Evolutionary conservation across 2,113 vertebrate genomes (phyloP), one percentile per base, ranked within the genome.

Genomic region (Paratilapia polleni): DNA sequence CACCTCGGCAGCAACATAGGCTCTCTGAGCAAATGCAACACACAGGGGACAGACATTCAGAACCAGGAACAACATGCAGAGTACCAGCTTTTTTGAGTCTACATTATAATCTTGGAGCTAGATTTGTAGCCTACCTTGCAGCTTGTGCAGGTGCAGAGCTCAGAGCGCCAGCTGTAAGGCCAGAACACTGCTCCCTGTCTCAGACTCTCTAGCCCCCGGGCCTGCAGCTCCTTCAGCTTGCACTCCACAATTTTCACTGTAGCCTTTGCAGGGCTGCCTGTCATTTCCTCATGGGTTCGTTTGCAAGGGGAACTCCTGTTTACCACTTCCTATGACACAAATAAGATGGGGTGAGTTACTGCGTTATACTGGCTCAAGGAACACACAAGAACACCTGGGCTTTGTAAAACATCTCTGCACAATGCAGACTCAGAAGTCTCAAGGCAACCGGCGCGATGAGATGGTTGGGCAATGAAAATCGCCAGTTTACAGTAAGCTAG

Each of bases 151-250:
- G 96, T 96, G 89, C 98, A 99, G 10, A 99, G 88, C 88, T 97
- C 94, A 78, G 95, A 94, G n/a, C 98, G 96, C 98, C 98, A 99
- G 87, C 94, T 95, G 1, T 91, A 95, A 1, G 98, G 97, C 98
- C 98, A 99, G 87, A 97, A 99, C 83, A 97, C 97, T 1, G 97
- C 97, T 54, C 94, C 94, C 28, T 94, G 93, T 59, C 92, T 95
- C 8, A n/a, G 62, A 92, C 93, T 94, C 3, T 95, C 56, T 63
- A 64, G 87, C 0, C 74, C 92, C 60, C 88, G 93, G 24, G 81
- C 92, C 87, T 95, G 94, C 84, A 98, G 95, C 64, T 96, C 96
- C 81, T 93, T 92, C 85, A 98, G 94, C 89, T 78, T 96, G 92
- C 98, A 99, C 34, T 6, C 19, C 15, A 4, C 68, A 4, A 34